These are phyloP conservation scores for Sarcophaga bullata DNA, from an alignment of 1,140 invertebrate species.

Conservation along the genomic window DNA sequence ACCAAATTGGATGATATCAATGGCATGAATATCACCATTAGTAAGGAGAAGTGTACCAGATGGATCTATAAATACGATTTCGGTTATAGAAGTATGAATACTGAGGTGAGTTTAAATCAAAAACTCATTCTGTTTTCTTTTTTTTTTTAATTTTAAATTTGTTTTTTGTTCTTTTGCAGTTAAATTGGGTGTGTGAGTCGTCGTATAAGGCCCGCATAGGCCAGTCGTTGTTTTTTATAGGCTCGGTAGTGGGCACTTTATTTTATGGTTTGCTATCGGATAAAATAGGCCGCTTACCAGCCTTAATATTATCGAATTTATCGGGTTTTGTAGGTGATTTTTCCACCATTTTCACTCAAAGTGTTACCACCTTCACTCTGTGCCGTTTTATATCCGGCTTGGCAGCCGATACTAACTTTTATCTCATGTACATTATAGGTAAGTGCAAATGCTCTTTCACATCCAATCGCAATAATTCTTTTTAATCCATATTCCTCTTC, in stretches of 20 bases:
- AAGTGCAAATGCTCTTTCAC: slow-evolving; percentile 45
- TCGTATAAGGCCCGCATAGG: slow-evolving; percentile 71
- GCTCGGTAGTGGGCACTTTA: slow-evolving; percentile 71
- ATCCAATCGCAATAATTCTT: background rate
- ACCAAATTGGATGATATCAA: slow-evolving; percentile 54
- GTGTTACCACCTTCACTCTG: slow-evolving; percentile 67
- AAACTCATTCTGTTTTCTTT: background rate
- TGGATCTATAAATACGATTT: slow-evolving; percentile 69
- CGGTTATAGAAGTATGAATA: slow-evolving; percentile 69
- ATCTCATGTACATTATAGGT: slow-evolving; percentile 75
- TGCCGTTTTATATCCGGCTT: slow-evolving; percentile 71
- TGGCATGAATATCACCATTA: slow-evolving; percentile 52
- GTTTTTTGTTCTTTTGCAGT: slow-evolving; percentile 59
- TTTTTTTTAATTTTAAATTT: slow-evolving; percentile 9
- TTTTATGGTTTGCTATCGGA: slow-evolving; percentile 71
- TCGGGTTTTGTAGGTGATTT: slow-evolving; percentile 70
- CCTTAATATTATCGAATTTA: slow-evolving; percentile 69
- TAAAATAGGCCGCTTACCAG: slow-evolving; percentile 70
- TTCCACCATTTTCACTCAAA: slow-evolving; percentile 68
- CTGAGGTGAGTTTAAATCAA: slow-evolving; percentile 65
- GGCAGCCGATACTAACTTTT: slow-evolving; percentile 72
- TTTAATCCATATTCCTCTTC: too few species aligned
- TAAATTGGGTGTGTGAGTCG: slow-evolving; percentile 72
- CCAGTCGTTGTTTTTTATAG: slow-evolving; percentile 72
- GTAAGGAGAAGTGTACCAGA: slow-evolving; percentile 60